Percentiles rank a stretch among this genome's conserved stretches.
These are phyloP conservation scores for Oreochromis mossambicus DNA, from an alignment of 2,797 vertebrate species.

Conservation along the genomic window DNA sequence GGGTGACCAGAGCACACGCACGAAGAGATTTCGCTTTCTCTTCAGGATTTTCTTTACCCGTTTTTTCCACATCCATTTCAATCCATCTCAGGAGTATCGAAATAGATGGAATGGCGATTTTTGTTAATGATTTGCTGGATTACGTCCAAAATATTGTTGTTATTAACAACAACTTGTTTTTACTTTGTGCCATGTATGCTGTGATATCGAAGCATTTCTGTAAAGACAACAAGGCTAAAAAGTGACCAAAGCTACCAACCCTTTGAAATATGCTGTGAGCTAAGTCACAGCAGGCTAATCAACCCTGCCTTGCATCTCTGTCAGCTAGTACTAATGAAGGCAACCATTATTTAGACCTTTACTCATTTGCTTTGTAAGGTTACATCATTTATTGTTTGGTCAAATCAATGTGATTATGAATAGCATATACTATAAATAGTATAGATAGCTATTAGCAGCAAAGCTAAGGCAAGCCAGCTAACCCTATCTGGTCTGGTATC, in stretches of 20 bases:
- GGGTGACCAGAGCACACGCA: slow-evolving; percentile 3
- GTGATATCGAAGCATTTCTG: neutral
- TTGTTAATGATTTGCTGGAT: neutral
- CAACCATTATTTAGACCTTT: too few species aligned
- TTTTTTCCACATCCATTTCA: neutral
- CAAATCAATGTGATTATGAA: neutral
- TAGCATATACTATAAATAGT: neutral
- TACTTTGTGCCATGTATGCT: neutral
- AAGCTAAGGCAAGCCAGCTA: neutral
- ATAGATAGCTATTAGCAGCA: neutral
- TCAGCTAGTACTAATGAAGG: neutral
- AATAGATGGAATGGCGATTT: neutral
- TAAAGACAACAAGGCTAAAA: neutral
- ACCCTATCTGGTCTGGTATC: neutral
- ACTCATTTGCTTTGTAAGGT: neutral
- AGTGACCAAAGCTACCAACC: neutral
- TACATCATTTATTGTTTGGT: neutral
- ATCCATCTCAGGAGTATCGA: neutral
- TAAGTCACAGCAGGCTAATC: neutral
- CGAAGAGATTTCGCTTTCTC: neutral
- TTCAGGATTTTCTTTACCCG: neutral
- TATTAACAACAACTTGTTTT: neutral
- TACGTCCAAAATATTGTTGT: neutral
- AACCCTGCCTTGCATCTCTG: neutral
- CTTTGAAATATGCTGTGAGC: neutral